Base-by-base conservation (phyloP, 2,797 vertebrate species). In the Acanthurus lineatus region DNA sequence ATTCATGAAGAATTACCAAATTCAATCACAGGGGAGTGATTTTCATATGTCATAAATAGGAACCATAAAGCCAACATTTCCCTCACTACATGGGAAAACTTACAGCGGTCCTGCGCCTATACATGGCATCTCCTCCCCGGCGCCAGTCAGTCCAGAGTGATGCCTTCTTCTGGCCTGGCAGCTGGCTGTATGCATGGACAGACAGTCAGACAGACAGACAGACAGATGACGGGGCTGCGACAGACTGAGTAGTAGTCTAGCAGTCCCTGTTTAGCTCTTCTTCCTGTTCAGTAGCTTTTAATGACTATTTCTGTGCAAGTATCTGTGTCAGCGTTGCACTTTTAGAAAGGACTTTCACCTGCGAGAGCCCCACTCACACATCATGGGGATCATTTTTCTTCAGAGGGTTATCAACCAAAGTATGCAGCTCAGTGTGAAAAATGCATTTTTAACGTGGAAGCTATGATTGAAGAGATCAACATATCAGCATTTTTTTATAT, bases 91-190 rank as follows among this genome's bases (percentile, higher is more conserved):
- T 72, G 88, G 63, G 84, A 85, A 88, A 88, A 78, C 57, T 28
- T 73, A 19, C 52, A 58, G 81, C 6, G 9, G 51, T 54, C 58
- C 51, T 48, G 79, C 14, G 89, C 81, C 91, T 90, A 83, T 76
- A 92, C 81, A 82, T 86, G 90, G 86, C 68, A 38, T 66, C 82
- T 79, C 54, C 74, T 82, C 63, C 28, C 72, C 0, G 92, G 92
- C 89, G 91, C 90, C 93, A 87, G 47, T 35, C 77, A 82, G 91
- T 91, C 92, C 91, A 63, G 86, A 81, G 51, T 57, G 60, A 82
- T 76, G 85, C 73, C 90, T 86, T 84, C 90, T 83, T 89, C 68
- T 65, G 85, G 81, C 81, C 87, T 86, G 91, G 86, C 91, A 94
- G 89, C 83, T 89, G 91, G 83, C 85, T 54, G 60, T 67, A 52